phyloP scores from a whole-genome alignment of 1,140 invertebrate genomes.

The Ceratosolen fusciceps region DNA sequence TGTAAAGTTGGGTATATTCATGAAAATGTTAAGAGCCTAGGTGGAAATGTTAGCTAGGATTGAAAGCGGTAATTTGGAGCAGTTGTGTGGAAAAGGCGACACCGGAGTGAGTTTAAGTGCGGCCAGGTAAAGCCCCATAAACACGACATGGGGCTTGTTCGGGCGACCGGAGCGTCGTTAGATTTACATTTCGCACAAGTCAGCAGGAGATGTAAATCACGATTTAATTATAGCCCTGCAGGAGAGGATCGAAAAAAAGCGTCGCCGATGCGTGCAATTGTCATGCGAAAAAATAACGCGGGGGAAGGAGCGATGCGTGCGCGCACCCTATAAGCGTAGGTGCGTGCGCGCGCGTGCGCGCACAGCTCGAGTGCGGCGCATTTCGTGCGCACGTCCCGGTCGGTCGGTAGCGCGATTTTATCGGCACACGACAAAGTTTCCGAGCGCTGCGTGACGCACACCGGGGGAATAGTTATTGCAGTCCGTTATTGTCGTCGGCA shows the following conservation, averaged over 20 bases:
- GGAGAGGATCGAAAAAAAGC: neutral
- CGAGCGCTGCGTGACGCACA: constrained; percentile 14
- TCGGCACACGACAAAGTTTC: neutral
- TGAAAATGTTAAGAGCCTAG: neutral
- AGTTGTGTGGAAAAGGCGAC: neutral
- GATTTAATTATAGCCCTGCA: constrained; percentile 32
- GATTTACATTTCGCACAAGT: neutral
- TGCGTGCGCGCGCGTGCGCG: neutral
- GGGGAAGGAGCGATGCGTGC: neutral
- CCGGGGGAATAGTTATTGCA: neutral
- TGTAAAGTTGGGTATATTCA: neutral
- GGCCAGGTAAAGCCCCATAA: neutral
- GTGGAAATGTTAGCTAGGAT: neutral
- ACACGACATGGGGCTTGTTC: neutral
- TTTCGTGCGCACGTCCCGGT: neutral
- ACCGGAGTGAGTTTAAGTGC: neutral
- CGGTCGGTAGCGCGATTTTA: constrained; percentile 27
- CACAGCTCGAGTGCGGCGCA: neutral
- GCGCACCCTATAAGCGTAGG: neutral
- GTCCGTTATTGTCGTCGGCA: neutral
- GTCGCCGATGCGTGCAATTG: constrained; percentile 12
- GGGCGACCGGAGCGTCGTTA: neutral
- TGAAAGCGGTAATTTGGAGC: neutral
- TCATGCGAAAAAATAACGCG: neutral
- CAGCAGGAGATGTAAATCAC: constrained; percentile 25